Percentiles rank a stretch among this genome's conserved stretches.
Conservation (phyloP, 2,113 vertebrate genomes). For the Ramphastos sulfuratus region DNA sequence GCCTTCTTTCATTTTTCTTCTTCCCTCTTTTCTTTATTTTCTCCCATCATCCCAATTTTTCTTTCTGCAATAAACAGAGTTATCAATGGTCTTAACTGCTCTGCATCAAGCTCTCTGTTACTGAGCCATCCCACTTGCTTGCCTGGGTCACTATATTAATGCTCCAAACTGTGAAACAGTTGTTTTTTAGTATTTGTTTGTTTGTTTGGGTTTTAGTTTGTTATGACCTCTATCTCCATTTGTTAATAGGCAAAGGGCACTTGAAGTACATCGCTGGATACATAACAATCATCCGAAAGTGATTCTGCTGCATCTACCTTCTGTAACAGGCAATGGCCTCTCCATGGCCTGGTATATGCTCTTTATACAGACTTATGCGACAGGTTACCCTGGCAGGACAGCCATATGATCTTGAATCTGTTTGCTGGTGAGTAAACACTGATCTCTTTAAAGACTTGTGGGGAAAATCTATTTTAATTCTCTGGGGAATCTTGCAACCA, state of each 20-base stretch:
- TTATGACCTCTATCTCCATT: not conserved
- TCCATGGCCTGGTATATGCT: not conserved
- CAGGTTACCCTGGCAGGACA: not conserved
- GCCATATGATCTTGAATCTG: not conserved
- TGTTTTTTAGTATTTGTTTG: no score
- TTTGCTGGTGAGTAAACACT: not conserved
- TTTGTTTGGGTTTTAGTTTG: not conserved
- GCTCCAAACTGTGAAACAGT: not conserved
- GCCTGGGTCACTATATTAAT: not conserved
- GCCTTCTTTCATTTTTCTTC: not conserved
- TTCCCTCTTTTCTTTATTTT: not conserved
- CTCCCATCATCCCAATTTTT: not conserved
- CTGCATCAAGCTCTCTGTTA: not conserved
- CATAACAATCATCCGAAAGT: not conserved
- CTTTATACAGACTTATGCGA: not conserved
- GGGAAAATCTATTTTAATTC: not conserved
- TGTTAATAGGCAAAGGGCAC: slow-evolving; percentile 13
- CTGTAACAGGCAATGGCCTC: not conserved
- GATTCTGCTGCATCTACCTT: not conserved
- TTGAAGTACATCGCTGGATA: not conserved
- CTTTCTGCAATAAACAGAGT: not conserved
- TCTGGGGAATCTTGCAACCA: not conserved
- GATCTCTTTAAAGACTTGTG: not conserved
- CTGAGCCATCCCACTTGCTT: not conserved
- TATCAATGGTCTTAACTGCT: not conserved